Percentiles rank a stretch among this genome's conserved stretches.
Conservation (phyloP, 2,888 invertebrate genomes). For the Aphidoletes aphidimyza region DNA sequence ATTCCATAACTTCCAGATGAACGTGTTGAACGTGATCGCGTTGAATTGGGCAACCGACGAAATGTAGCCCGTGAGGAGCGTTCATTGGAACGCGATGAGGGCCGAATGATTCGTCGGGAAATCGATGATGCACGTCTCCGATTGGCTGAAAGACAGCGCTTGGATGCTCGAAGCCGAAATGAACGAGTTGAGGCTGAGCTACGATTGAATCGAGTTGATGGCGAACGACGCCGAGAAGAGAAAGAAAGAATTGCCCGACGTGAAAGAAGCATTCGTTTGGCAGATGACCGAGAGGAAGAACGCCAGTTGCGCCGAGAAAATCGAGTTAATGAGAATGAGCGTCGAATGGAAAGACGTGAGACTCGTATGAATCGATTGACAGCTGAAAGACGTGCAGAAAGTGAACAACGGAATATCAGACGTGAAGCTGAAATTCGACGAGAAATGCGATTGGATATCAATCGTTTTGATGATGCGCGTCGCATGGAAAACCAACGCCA, state of each 20-base stretch:
- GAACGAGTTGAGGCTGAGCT: not conserved
- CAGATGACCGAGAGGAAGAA: not conserved
- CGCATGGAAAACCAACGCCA: not conserved
- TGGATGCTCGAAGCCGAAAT: not conserved
- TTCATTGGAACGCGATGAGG: not conserved
- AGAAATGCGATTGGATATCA: too few species aligned
- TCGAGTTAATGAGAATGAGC: not conserved
- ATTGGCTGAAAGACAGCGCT: not conserved
- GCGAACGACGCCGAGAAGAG: conserved; percentile 7
- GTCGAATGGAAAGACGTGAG: not conserved
- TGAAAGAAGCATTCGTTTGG: not conserved
- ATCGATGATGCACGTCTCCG: not conserved
- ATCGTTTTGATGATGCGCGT: not conserved
- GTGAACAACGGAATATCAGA: not conserved
- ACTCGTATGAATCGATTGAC: not conserved
- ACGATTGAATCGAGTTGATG: conserved; percentile 2
- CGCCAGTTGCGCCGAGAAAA: not conserved
- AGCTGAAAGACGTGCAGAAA: not conserved
- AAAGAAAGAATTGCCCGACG: not conserved
- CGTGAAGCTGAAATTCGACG: not conserved
- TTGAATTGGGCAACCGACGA: not conserved
- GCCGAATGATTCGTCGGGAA: not conserved
- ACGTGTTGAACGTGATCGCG: not conserved
- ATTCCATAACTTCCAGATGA: not conserved
- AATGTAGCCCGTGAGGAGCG: not conserved